Conservation (phyloP, 2,797 vertebrate genomes). For the Sebastes iracundus region DNA sequence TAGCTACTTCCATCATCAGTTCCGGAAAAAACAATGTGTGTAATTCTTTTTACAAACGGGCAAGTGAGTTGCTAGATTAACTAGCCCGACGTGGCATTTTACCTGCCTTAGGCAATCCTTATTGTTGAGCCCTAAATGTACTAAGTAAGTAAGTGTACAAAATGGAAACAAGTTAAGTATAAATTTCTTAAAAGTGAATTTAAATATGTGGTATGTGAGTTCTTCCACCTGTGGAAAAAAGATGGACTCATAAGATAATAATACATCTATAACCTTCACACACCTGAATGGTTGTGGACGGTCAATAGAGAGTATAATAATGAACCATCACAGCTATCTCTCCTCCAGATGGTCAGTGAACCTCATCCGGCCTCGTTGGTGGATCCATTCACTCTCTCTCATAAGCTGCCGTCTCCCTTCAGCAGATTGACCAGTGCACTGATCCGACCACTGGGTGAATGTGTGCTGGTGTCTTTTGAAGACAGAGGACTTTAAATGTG, state of each 20-base stretch:
- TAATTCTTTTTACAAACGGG: too few relatives aligned
- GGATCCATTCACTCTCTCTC: constrained; percentile 34
- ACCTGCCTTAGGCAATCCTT: too few relatives aligned
- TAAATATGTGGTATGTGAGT: neutral
- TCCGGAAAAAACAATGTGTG: too few relatives aligned
- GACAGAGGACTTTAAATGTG: constrained; percentile 56
- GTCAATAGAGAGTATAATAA: neutral
- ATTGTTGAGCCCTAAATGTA: too few relatives aligned
- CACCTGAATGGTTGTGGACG: neutral
- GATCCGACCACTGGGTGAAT: constrained; percentile 56
- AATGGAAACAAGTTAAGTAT: too few relatives aligned
- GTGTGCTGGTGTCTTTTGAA: constrained; percentile 37
- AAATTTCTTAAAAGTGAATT: neutral
- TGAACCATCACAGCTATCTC: neutral
- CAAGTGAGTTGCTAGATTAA: too few relatives aligned
- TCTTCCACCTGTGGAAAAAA: neutral
- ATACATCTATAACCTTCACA: neutral
- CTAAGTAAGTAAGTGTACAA: too few relatives aligned
- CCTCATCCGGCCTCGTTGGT: neutral
- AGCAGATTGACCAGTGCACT: constrained; percentile 60
- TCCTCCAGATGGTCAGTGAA: constrained; percentile 60
- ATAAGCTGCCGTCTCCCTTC: constrained; percentile 49
- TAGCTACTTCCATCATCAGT: too few relatives aligned
- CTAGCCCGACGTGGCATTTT: too few relatives aligned
- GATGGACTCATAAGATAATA: neutral